Base-by-base conservation (phyloP, 2,113 vertebrate species). In the Choloepus hoffmanni region DNA sequence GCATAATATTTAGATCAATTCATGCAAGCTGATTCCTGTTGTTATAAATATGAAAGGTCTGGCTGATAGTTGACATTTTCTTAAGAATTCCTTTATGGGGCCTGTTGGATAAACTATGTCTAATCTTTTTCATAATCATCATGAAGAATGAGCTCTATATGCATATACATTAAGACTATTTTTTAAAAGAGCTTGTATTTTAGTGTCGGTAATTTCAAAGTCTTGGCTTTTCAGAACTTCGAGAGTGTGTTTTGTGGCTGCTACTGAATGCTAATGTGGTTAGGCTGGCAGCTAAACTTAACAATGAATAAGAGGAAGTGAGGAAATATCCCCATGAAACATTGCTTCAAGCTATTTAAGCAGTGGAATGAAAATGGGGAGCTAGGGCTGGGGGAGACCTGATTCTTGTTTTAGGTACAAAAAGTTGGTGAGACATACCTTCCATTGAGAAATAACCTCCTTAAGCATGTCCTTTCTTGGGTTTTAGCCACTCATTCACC, bases 291-390 rank as follows among this genome's bases (percentile, higher is more conserved):
- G 78, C 92, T 89, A 94, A 92, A 40, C 63, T 90, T 96, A 5
- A 78, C 68, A 73, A 40, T 95, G 89, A 95, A 95, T 91, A 94
- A 95, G 94, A 97, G 97, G 97, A 96, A 97, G 84, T 97, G 67
- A 96, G 76, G 96, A 97, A 96, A 98, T 87, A 73, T 92, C 43
- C 85, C 89, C 50, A 19, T 90, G 94, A 97, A 92, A 79, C 82
- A 60, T 83, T 97, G 78, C 96, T 96, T 92, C 91, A 94, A 89
- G 62, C 91, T 81, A 8, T 76, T 78, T 77, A 85, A 95, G 43
- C 26, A 21, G 48, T 45, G 70, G 74, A n/a, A 60, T 85, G 68
- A 78, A 94, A 95, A 50, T 65, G 48, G 48, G 81, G 85, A 90
- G 72, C 50, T 82, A 76, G 78, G 88, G 33, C 70, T 70, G 26